Conservation (phyloP, 2,888 invertebrate species). For the Ctena decussata region DNA sequence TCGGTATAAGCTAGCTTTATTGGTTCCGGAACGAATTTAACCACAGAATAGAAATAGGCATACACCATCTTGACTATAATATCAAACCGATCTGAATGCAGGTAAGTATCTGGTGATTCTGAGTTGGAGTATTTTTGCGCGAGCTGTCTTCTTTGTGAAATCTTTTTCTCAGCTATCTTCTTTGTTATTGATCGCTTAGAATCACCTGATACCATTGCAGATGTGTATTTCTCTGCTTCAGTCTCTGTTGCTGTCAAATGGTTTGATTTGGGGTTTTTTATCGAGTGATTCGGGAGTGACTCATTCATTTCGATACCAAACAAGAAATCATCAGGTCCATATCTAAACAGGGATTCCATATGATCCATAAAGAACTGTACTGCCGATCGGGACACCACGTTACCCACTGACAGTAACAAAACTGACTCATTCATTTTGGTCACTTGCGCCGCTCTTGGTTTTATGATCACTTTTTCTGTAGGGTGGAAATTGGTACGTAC, state of each 20-base stretch:
- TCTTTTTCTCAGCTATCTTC: background rate
- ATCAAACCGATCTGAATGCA: background rate
- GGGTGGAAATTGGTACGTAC: background rate
- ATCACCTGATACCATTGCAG: too few relatives aligned
- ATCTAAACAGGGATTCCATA: background rate
- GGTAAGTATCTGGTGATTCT: background rate
- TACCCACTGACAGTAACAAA: background rate
- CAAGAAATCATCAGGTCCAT: background rate
- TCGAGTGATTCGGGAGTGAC: background rate
- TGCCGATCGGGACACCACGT: background rate
- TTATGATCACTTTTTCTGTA: too few relatives aligned
- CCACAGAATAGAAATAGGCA: background rate
- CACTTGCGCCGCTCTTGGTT: too few relatives aligned
- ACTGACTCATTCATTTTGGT: too few relatives aligned
- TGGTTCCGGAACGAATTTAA: background rate
- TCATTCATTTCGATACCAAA: background rate
- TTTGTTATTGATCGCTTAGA: too few relatives aligned
- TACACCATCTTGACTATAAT: background rate
- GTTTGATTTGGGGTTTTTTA: background rate
- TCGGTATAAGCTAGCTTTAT: background rate
- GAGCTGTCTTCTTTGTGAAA: background rate
- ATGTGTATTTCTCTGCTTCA: too few relatives aligned
- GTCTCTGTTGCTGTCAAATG: too few relatives aligned
- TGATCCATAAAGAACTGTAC: background rate
- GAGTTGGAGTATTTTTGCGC: background rate